Conservation (phyloP, 2,113 vertebrate genomes). For the Amphilophus citrinellus region DNA sequence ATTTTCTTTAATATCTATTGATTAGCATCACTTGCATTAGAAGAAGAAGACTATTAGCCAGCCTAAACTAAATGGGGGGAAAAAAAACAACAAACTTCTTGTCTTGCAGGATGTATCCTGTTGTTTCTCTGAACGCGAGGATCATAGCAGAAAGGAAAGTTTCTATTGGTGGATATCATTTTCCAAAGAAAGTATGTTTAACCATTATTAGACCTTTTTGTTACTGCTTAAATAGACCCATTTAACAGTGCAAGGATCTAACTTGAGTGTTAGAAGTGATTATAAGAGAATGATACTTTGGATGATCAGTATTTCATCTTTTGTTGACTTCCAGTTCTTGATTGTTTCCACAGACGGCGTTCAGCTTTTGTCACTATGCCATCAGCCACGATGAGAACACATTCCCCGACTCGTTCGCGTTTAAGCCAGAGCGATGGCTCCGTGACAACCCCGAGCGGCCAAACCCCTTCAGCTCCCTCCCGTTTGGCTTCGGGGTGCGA, state of each 20-base stretch:
- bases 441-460: slow-evolving; percentile 67
- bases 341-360: slow-evolving; percentile 73
- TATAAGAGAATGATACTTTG: too few species aligned
- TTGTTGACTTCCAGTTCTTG: neutral
- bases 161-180: slow-evolving; percentile 76
- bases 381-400: slow-evolving; percentile 78
- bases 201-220: neutral
- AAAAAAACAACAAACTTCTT: neutral
- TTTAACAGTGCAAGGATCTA: neutral
- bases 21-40: neutral
- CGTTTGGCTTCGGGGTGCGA: too few species aligned
- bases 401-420: slow-evolving; percentile 75
- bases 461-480: slow-evolving; percentile 80
- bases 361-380: slow-evolving; percentile 79
- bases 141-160: slow-evolving; percentile 61
- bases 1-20: too few species aligned
- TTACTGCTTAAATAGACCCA: neutral
- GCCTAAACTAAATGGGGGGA: neutral
- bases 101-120: slow-evolving; percentile 80
- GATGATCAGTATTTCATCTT: neutral
- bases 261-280: neutral
- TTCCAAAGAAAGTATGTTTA: slow-evolving; percentile 75
- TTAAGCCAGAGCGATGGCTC: slow-evolving; percentile 83
- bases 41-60: neutral
- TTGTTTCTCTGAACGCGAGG: slow-evolving; percentile 76